Evolutionary conservation across 2,888 invertebrate species (phyloP), one percentile per base, ranked within the genome.

Genomic region (Idaea aversata): DNA sequence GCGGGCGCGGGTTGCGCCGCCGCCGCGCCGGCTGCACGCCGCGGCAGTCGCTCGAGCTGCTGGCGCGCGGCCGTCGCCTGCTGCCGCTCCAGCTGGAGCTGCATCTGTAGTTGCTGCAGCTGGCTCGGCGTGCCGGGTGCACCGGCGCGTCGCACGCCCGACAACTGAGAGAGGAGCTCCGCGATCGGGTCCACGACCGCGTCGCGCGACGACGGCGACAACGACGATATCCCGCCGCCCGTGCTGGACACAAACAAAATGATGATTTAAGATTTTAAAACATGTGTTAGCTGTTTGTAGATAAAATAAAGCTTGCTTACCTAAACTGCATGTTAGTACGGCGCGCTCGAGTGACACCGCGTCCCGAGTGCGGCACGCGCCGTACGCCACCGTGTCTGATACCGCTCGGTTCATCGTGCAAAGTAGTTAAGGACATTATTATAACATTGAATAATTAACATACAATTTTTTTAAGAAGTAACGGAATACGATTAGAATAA

Each of bases 181-280:
- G 98, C 98, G 82, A 99, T 99, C 69, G 99, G 99, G 94, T 99
- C 99, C 72, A 98, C 98, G 74, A 98, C 98, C 72, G 97, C 96
- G 88, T 98, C 98, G 78, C 98, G 95, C 81, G 97, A 97, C 81
- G 96, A 97, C 76, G 98, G 98, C 79, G 97, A 97, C 82, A 97
- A 92, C 75, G 97, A 96, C 80, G 97, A 96, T 80, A 98, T 94
- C 70, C 97, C 97, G 79, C 97, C 96, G 77, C 97, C 95, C 77
- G 97, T 96, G 94, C 97, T 97, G 93, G 81, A 89, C 83, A 89
- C 83, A 88, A 72, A 67, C 71, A 25, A 25, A 25, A 3, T 25
- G 25, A 25, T 25, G 25, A 25, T 25, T 25, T 25, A 25, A 25
- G 25, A 25, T 25, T 25, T 25, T 2, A 25, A 25, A 25, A 25